Base-by-base conservation (phyloP, 2,113 vertebrate genomes). In the Neogale vison region DNA sequence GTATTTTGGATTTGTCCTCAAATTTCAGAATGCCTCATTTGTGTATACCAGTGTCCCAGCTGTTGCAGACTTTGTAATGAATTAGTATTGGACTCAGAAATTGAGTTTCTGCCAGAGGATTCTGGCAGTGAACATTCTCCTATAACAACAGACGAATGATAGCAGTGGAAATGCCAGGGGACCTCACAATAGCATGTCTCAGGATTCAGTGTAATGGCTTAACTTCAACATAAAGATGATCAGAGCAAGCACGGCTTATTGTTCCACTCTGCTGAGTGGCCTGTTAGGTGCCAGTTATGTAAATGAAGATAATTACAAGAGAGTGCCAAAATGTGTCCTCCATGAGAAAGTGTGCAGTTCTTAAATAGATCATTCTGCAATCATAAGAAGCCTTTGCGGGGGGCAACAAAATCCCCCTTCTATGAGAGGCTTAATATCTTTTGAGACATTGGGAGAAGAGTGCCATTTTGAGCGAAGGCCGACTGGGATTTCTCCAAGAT, bases 1-100 rank as follows among this genome's bases (percentile, higher is more conserved):
- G 50, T 96, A 85, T 95, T 98, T 97, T 98, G 94, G 93, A 98
- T 96, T 96, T 97, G 90, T 93, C 47, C 81, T 98, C 67, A 96
- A 96, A 93, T 95, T 97, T 98, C 82, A 94, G 90, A 96, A 91
- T 83, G 92, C 88, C 72, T 97, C 90, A 92, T 97, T 97, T 97
- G 93, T 96, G 81, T 91, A 80, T 82, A 65, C 81, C 88, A 94
- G 57, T 93, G 93, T 84, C 94, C 93, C 92, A 97, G 97, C 96
- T 98, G 97, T 96, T 93, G 42, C 91, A 77, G 76, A 95, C 97
- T 95, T 91, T 93, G 76, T 97, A 96, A 96, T 95, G 89, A 95
- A 96, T 98, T 98, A 84, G 74, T 93, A 86, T 94, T 95, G 89
- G 81, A 80, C 88, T 85, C 95, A 65, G 88, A 97, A 88, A 97